Evolutionary conservation across 2,888 invertebrate species (phyloP), one percentile per base, ranked within the genome.

Genomic region (Magallana nippona): DNA sequence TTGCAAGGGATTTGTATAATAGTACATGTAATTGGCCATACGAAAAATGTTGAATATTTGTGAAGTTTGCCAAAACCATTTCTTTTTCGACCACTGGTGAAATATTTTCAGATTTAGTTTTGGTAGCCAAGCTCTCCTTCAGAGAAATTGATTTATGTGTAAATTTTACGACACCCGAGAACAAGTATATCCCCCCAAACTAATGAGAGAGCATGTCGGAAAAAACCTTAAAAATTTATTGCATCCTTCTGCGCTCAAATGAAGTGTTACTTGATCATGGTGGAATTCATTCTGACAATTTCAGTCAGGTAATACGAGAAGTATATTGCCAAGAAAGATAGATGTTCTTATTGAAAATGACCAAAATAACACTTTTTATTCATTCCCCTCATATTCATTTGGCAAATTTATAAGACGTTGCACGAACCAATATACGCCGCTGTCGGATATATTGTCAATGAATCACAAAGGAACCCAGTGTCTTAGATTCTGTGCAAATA

Each of bases 271-370:
- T 22, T 71, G 71, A 71, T 71, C 71, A 2, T 32, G 10, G 44
- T 27, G 27, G 71, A 15, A 71, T 71, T 71, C 71, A 32, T 71
- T 71, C 71, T 27, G 27, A 32, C 71, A 27, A 71, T 71, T 71
- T 71, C 71, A 71, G 32, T 10, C 27, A 19, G 13, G 71, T 71
- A 71, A 71, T 71, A 71, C 27, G 71, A 71, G 71, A 71, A 71
- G 32, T 71, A 71, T 71, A 71, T 71, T 71, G 71, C 71, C 71
- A 71, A 71, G 71, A 15, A 71, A 71, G 71, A 71, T 71, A 71
- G 27, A 71, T 71, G 71, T 71, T 22, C 71, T 71, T 71, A 71
- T 71, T 71, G 71, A 71, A 71, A 71, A 71, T 71, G 27, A 71
- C 27, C 71, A 13, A 71, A 22, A 71, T 22, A 71, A 71, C 71